These are phyloP conservation scores for Mola mola DNA, from an alignment of 2,113 vertebrate genomes.

Conservation along the genomic window DNA sequence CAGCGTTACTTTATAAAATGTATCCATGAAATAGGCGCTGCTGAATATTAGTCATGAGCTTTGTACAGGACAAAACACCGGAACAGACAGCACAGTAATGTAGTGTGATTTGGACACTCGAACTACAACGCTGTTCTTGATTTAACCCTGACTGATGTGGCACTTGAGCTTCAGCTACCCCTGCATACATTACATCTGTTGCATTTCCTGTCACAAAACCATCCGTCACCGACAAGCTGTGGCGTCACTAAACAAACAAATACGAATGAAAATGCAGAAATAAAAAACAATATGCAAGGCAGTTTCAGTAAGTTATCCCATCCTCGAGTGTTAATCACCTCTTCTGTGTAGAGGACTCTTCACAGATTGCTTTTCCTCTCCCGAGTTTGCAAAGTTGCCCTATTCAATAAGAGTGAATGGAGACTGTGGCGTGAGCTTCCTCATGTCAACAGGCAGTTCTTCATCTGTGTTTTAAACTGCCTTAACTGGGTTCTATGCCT, in stretches of 20 bases:
- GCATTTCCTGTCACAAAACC: not conserved
- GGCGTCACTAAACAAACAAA: constrained; percentile 2
- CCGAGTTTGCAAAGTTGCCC: constrained; percentile 72
- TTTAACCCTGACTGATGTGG: no score
- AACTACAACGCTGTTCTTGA: no score
- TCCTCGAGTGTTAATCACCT: constrained; percentile 28
- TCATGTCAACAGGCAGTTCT: constrained; percentile 86
- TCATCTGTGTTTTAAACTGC: constrained; percentile 90
- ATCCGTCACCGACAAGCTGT: no score
- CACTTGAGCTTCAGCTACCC: no score
- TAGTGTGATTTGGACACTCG: no score
- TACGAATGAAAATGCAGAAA: no score
- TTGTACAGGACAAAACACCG: no score
- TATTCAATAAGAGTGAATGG: constrained; percentile 89
- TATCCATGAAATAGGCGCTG: no score
- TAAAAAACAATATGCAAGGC: not conserved
- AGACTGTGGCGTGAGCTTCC: constrained; percentile 79
- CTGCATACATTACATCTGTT: not conserved
- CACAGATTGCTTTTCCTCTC: constrained; percentile 61
- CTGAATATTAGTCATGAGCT: no score
- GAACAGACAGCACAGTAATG: no score
- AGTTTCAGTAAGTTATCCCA: constrained; percentile 15
- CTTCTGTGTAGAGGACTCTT: constrained; percentile 41
- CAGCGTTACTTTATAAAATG: no score
- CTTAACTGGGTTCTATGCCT: constrained; percentile 92